Evolutionary conservation across 2,113 vertebrate species (phyloP), one percentile per base, ranked within the genome.

Genomic region (Osmerus mordax): DNA sequence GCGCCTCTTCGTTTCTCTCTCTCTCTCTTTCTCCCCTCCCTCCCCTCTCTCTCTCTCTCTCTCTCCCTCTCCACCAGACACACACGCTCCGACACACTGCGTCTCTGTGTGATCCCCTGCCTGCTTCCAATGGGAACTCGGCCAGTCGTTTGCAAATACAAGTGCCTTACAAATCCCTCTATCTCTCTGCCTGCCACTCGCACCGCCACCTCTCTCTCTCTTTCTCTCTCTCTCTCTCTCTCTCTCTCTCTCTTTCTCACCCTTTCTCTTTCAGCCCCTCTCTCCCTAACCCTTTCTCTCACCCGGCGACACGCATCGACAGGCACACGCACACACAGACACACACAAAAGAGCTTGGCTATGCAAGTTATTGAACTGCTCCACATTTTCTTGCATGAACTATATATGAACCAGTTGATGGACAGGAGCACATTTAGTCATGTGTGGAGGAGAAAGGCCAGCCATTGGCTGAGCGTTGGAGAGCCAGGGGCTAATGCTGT

Each of bases 391-490:
- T 76, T 91, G 91, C 93, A 93, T 94, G 93, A 94, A 92, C 94
- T 97, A 94, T 96, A 96, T 97, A 96, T 93, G 93, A 94, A 93
- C 91, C 88, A 85, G 89, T 92, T 96, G 93, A 97, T 90, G 90
- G 95, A 95, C 95, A 94, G 94, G 90, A 90, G 92, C 91, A 92
- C 91, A 89, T 82, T 91, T 75, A 88, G 93, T 97, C 95, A 96
- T 89, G 94, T 95, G 96, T 89, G 84, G 74, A 32, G 79, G 70
- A 77, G 79, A 81, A 74, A 79, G 77, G 75, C 82, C 80, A 74
- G 84, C 77, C 84, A 96, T 97, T 95, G 94, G 95, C 87, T 89
- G 79, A 72, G 77, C 74, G 69, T 70, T 79, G 75, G 82, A 79
- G 88, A 92, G 87, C 84, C 78, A 73, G 79, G 80, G 84, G 88